Base-by-base conservation (phyloP, 2,113 vertebrate genomes). In the Coturnix japonica region DNA sequence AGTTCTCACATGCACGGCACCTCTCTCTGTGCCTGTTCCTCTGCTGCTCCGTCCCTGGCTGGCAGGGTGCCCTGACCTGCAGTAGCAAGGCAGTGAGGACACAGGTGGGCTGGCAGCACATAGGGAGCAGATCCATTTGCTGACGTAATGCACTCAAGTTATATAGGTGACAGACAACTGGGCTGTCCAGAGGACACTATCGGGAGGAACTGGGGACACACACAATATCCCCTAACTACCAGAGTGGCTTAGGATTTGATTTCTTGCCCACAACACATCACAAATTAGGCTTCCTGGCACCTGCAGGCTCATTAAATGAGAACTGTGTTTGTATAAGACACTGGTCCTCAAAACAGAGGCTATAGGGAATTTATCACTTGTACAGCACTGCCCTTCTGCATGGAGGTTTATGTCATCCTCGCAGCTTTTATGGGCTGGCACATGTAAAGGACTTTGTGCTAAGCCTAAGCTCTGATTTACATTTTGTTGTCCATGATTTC, bases 1-100 rank as follows among this genome's bases (percentile, higher is more conserved):
- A 17, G 16, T n/a, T 85, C 60, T 19, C 4, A 9, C 28, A 60
- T 73, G 11, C 2, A 11, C 74, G 20, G 25, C 84, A 26, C 49
- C 31, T 8, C 61, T 86, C 31, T 46, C 30, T 0, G 0, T 5
- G 41, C 49, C 26, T 0, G 0, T 4, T 35, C 14, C 63, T 66
- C 56, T 5, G 0, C 43, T 83, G 56, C 77, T 88, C 31, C 69
- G 78, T 74, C 63, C 71, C 59, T 65, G 65, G 31, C 1, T 92
- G 92, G 77, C 92, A 90, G 71, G 78, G 51, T 3, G 23, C 54
- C 74, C 67, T 2, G 1, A 39, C 13, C 16, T 65, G 11, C 46
- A 35, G 30, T 70, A 51, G 47, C 14, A 10, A 65, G 60, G 51
- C 64, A 49, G 37, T 2, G 9, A 84, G 67, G 69, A 85, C 35